These are phyloP conservation scores for Enteromius afrohamiltoni DNA, from an alignment of 2,797 vertebrate species.

Conservation along the genomic window DNA sequence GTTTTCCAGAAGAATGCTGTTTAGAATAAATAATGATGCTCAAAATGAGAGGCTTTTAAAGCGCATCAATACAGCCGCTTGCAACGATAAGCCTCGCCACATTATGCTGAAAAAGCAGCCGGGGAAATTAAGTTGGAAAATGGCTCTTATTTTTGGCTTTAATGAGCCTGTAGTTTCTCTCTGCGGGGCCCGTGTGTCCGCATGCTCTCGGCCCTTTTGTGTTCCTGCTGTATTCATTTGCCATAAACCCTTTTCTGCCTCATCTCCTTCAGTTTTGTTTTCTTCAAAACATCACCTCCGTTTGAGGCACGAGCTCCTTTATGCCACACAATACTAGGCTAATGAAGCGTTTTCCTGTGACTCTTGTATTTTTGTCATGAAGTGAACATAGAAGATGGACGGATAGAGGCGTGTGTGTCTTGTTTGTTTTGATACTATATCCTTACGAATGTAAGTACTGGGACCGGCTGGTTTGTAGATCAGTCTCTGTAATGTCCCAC, in stretches of 20 bases:
- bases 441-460: background rate
- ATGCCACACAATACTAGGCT: background rate
- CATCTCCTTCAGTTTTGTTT: background rate
- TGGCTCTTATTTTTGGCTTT: conserved; percentile 66
- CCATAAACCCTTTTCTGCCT: background rate
- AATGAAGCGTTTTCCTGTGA: background rate
- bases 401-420: background rate
- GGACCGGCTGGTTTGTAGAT: background rate
- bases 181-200: background rate
- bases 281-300: background rate
- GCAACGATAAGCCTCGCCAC: conserved; percentile 57
- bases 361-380: background rate
- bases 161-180: conserved; percentile 67
- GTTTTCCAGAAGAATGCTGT: conserved; percentile 69
- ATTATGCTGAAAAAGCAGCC: conserved; percentile 67
- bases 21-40: conserved; percentile 76
- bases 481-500: background rate
- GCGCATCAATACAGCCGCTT: conserved; percentile 67
- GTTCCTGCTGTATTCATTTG: background rate
- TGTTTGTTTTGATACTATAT: background rate
- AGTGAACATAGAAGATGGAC: background rate
- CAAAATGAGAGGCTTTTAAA: conserved; percentile 74
- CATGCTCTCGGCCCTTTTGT: background rate
- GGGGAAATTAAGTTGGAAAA: conserved; percentile 76
- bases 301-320: background rate